Evolutionary conservation across 2,797 vertebrate species (phyloP).

Genomic region (Naso thynnoides): DNA sequence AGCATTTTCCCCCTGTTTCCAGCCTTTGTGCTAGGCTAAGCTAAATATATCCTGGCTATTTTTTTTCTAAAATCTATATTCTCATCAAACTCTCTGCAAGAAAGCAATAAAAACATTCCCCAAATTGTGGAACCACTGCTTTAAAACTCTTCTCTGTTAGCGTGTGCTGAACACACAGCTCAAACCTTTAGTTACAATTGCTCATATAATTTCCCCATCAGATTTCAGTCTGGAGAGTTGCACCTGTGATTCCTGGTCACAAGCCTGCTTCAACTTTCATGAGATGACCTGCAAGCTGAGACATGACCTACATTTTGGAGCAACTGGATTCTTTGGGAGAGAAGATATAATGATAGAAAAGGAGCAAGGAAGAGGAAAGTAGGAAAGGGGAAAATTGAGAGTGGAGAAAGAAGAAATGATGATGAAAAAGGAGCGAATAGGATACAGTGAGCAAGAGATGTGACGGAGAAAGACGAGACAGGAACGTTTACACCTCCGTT

Average conservation of each 20-base stretch:
- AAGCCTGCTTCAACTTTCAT: conserved; percentile 47
- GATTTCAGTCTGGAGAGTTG: conserved; percentile 17
- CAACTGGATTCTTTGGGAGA: conserved; percentile 5
- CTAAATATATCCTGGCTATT: too few relatives aligned
- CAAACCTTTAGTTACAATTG: neutral
- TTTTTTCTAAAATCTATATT: neutral
- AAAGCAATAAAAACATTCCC: neutral
- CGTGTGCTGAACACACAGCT: neutral
- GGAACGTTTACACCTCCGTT: conserved; percentile 24
- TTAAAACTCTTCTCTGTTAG: neutral
- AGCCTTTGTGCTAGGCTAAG: neutral
- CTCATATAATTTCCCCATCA: conserved; percentile 4
- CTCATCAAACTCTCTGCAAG: neutral
- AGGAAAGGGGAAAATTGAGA: neutral
- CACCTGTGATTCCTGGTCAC: conserved; percentile 37
- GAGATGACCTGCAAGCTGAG: conserved; percentile 42
- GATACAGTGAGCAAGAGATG: neutral
- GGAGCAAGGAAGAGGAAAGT: neutral
- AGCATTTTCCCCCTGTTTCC: too few relatives aligned
- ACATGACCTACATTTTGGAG: conserved; percentile 43
- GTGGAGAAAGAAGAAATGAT: neutral
- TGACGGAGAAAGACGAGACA: conserved; percentile 20
- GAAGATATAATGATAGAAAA: neutral
- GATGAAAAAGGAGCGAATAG: conserved; percentile 5
- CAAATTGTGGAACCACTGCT: neutral